Evolutionary conservation across 1,140 invertebrate genomes (phyloP), one percentile per base, ranked within the genome.

Genomic region (Luehdorfia chinensis): DNA sequence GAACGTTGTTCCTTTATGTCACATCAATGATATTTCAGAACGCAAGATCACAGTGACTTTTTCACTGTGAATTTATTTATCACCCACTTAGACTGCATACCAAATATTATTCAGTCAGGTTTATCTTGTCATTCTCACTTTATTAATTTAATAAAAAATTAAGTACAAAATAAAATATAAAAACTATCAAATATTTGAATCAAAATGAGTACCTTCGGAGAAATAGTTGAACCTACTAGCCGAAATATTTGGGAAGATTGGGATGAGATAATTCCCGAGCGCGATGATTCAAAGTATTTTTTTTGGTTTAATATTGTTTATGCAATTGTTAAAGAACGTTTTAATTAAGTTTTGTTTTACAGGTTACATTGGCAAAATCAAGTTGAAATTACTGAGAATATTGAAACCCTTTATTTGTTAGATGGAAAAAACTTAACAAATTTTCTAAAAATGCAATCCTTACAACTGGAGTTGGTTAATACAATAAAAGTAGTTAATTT

Each of bases 191-290:
- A n/a, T n/a, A n/a, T n/a, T n/a, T n/a, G n/a, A 32, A 46, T 21
- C 16, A 50, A 32, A 34, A 83, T 83, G 75, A 57, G 47, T 50
- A 46, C 49, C 6, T 84, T 80, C 61, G 80, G 80, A 46, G 80
- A 84, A 72, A 84, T 84, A 44, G 56, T 58, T 43, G 80, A 84
- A 59, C 78, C 76, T 12, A 53, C 44, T 16, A 75, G 58, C 44
- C 63, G 80, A 36, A 62, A 65, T 30, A 61, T 61, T 28, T 84
- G 73, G 69, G 80, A 83, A 59, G 80, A 84, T 44, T 84, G 80
- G 80, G 80, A 84, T 56, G 80, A 75, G 45, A 37, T 31, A 28
- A 32, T 36, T 11, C 12, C 18, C 11, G 58, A 64, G 31, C 45
- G 19, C 9, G 21, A 51, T 44, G 21, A 5, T 23, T 21, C 46